phyloP scores from a whole-genome alignment of 2,113 vertebrate genomes.

The Amazona vittata region DNA sequence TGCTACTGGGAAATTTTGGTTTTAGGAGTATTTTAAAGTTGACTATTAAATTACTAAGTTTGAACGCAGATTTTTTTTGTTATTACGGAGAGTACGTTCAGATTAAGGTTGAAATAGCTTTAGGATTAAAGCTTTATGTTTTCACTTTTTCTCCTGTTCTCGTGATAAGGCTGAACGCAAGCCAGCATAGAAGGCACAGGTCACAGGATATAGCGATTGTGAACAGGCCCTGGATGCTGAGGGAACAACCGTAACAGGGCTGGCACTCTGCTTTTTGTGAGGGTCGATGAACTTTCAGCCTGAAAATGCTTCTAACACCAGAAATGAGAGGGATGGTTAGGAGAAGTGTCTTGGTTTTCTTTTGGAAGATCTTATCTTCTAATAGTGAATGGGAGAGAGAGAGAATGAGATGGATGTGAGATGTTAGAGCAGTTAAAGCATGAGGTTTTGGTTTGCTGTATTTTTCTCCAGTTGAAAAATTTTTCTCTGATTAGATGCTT shows the following conservation, averaged over 20 bases:
- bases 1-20: not conserved
- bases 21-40: not conserved
- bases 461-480: not conserved
- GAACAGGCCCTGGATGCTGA: not conserved
- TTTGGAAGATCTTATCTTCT: not conserved
- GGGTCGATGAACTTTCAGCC: not conserved
- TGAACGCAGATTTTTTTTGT: not conserved
- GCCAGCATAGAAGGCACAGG: not conserved
- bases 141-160: not conserved
- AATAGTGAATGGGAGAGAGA: not conserved
- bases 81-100: not conserved
- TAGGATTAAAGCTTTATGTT: not conserved
- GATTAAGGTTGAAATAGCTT: not conserved
- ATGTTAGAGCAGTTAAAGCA: not conserved
- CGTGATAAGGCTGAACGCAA: not conserved
- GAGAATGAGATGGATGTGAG: not conserved
- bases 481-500: not conserved
- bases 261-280: not conserved
- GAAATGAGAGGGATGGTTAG: not conserved
- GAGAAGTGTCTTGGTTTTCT: not conserved
- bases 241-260: not conserved
- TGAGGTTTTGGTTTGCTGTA: not conserved
- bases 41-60: not conserved
- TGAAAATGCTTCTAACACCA: not conserved
- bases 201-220: slow-evolving; percentile 31